Conservation (phyloP, 1,140 invertebrate genomes). For the Dendrolimus kikuchii region DNA sequence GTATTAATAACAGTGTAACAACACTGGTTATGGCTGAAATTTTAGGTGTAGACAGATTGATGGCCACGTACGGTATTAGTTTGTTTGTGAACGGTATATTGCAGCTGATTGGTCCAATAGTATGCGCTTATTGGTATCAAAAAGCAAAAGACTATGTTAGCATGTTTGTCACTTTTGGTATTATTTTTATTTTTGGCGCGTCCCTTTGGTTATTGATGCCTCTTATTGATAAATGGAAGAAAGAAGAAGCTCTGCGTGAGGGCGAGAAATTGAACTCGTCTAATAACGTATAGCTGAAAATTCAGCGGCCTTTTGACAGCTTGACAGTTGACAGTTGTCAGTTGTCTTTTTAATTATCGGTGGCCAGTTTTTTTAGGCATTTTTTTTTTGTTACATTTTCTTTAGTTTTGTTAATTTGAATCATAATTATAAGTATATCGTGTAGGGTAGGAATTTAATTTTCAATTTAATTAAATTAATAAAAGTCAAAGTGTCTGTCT, state of each 20-base stretch:
- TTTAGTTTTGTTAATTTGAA: no score
- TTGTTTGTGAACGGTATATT: constrained; percentile 87
- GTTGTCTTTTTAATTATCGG: no score
- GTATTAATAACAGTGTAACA: constrained; percentile 87
- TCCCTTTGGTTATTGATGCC: constrained; percentile 84
- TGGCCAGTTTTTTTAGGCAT: no score
- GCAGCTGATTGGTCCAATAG: constrained; percentile 84
- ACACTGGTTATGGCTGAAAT: constrained; percentile 90
- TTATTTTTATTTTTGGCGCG: constrained; percentile 80
- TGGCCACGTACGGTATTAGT: constrained; percentile 88
- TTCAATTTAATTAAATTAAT: no score
- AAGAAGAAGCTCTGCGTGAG: constrained; percentile 21
- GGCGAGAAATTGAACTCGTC: not conserved
- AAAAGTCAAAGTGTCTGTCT: no score
- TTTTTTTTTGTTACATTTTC: no score
- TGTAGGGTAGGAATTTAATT: no score
- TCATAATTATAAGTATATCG: no score
- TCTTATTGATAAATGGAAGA: constrained; percentile 73
- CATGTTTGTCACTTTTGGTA: constrained; percentile 82
- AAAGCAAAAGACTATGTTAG: constrained; percentile 76
- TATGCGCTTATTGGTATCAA: constrained; percentile 81
- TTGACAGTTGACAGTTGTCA: no score
- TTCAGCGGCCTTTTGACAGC: no score
- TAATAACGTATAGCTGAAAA: no score
- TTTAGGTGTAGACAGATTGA: constrained; percentile 84